Evolutionary conservation across 2,888 invertebrate species (phyloP), one percentile per base, ranked within the genome.

Genomic region (Xestia ashworthii): DNA sequence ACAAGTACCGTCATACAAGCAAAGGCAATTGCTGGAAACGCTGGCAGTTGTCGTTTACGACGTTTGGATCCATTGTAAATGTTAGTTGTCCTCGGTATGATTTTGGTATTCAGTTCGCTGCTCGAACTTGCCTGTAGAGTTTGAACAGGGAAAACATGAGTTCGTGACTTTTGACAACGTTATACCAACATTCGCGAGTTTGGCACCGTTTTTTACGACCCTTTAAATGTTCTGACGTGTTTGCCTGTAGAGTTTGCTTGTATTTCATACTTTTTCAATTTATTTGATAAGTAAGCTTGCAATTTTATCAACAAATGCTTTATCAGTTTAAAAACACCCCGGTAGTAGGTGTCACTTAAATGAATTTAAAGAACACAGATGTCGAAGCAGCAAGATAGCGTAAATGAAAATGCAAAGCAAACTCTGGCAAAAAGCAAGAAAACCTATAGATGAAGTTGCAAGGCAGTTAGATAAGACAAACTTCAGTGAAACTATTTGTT

Each of bases 31-130:
- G 83, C 69, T 83, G 65, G 71, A 65, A 81, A 81, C 55, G 46
- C 25, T 62, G 46, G 66, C 48, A 75, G 71, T 83, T 74, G 74
- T 53, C 64, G 74, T 85, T 86, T 84, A 80, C 68, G 71, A 84
- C 73, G 73, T 77, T 67, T 65, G 55, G 68, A 71, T 48, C 78
- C 53, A 71, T 41, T 71, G 78, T 41, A 71, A 74, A 53, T 64
- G 62, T 73, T 73, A 84, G 84, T 84, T 84, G 46, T 58, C n/a
- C 50, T 48, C 66, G 25, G 41, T 25, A 76, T 73, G 71, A 80
- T 82, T 80, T 86, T 86, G 76, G 86, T 82, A 86, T 86, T 86
- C 86, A 76, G 82, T 84, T 75, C 66, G 41, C 62, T 38, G 69
- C 64, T 67, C 76, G 16, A 78, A 83, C 69, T 83, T 50, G 60